Evolutionary conservation across 2,797 vertebrate genomes (phyloP), one percentile per base, ranked within the genome.

Genomic region (Ciconia nigra): DNA sequence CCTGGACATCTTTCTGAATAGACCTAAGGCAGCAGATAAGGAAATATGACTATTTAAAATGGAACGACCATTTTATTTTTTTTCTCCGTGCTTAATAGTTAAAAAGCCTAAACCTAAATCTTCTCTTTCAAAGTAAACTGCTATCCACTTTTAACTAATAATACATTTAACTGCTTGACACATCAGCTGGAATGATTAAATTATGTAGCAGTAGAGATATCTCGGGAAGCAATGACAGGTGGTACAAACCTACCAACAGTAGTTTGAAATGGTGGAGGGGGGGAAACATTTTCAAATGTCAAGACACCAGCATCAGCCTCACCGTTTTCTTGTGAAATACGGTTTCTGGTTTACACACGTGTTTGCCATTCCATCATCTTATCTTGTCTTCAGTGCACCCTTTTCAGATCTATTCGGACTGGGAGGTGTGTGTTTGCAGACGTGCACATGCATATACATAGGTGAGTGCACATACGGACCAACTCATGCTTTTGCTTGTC

Each of bases 181-280:
- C 93, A 95, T 98, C 96, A 98, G 61, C 89, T 97, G 96, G 93
- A 98, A 98, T 97, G 93, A 98, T 98, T 98, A 98, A 98, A 98
- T 98, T 98, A 98, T 94, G 96, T 76, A 94, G 69, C 84, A 96
- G 87, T 80, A 97, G 79, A 97, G 92, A 96, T 90, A 97, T 91
- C 91, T 96, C 62, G n/a, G 87, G 95, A 97, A 96, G 76, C 74
- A 97, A 85, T 97, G 97, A 97, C 94, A 98, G 86, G 83, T 92
- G 89, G 92, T 95, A 97, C 71, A 98, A 98, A 96, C 92, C 95
- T 98, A 96, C 93, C 94, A 96, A 93, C 79, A 94, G 85, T 89
- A 82, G n/a, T 77, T 65, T 87, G 78, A 94, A 97, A 79, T 33
- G 16, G 77, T 81, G 63, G 19, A 78, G 61, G 54, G 65, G 76